phyloP scores from a whole-genome alignment of 1,140 invertebrate species.

The Heliconius hewitsoni region DNA sequence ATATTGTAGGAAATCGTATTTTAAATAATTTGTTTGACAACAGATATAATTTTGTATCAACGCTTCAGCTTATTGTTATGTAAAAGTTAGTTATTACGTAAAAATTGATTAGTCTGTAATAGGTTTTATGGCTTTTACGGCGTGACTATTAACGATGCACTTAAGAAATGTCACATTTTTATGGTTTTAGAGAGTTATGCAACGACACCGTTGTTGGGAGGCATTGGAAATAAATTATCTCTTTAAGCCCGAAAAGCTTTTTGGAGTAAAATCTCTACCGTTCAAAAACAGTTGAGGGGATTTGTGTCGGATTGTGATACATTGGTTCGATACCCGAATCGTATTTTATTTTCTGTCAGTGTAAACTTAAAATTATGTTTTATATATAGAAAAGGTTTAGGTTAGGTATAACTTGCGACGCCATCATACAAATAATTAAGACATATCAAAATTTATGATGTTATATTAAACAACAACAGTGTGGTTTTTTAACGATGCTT shows the following conservation, averaged over 20 bases:
- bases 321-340: constrained; percentile 50
- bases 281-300: constrained; percentile 71
- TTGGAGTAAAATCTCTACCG: constrained; percentile 57
- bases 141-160: constrained; percentile 31
- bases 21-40: background rate
- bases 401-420: background rate
- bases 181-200: constrained; percentile 47
- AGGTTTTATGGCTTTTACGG: constrained; percentile 16
- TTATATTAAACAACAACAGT: constrained; percentile 10
- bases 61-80: background rate
- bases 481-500: constrained; percentile 12
- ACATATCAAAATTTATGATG: constrained; percentile 19
- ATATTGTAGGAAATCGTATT: background rate
- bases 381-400: constrained; percentile 14
- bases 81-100: background rate
- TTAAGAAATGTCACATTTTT: constrained; percentile 34
- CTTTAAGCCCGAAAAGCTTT: constrained; percentile 50
- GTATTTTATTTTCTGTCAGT: constrained; percentile 34
- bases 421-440: background rate
- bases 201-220: constrained; percentile 60
- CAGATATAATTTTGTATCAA: background rate
- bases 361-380: constrained; percentile 32
- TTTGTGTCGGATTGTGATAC: constrained; percentile 71
- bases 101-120: background rate
- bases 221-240: constrained; percentile 57